phyloP scores from a whole-genome alignment of 1,140 invertebrate species.

The Acromyrmex heyeri region DNA sequence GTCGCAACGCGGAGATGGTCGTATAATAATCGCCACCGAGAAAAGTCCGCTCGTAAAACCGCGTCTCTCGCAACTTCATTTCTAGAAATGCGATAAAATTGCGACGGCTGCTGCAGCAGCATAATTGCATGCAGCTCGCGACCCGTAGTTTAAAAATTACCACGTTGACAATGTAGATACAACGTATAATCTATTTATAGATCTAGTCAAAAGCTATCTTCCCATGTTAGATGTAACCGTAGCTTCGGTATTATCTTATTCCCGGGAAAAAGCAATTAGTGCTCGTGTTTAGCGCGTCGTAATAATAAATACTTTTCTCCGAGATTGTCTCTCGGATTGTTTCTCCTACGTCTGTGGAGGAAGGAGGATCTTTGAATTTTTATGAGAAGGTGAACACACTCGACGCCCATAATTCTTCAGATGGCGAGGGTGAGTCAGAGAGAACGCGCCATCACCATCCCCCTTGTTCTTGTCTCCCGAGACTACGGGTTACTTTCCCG shows the following conservation, averaged over 20 bases:
- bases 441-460: slow-evolving; percentile 50
- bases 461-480: slow-evolving; percentile 53
- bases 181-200: slow-evolving; percentile 32
- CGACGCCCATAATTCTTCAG: slow-evolving; percentile 64
- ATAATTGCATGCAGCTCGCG: slow-evolving; percentile 1
- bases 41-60: slow-evolving; percentile 42
- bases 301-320: slow-evolving; percentile 42
- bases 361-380: slow-evolving; percentile 61
- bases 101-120: not conserved
- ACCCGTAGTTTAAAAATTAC: not conserved
- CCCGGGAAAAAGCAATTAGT: slow-evolving; percentile 34
- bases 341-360: slow-evolving; percentile 9
- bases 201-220: not conserved
- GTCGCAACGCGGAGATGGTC: not conserved
- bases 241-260: slow-evolving; percentile 31
- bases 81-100: slow-evolving; percentile 37
- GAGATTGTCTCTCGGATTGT: not conserved
- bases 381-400: slow-evolving; percentile 67
- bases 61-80: slow-evolving; percentile 2
- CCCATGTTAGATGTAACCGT: slow-evolving; percentile 31
- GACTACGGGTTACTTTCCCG: slow-evolving; percentile 59
- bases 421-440: slow-evolving; percentile 71
- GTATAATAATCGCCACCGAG: slow-evolving; percentile 31
- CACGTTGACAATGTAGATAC: slow-evolving; percentile 2
- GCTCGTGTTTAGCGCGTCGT: slow-evolving; percentile 35